A percentile compares a stretch with the other conserved stretches of the same genome.
Evolutionary conservation across 1,140 invertebrate genomes (phyloP).

Genomic region (Berghia stephanieae): DNA sequence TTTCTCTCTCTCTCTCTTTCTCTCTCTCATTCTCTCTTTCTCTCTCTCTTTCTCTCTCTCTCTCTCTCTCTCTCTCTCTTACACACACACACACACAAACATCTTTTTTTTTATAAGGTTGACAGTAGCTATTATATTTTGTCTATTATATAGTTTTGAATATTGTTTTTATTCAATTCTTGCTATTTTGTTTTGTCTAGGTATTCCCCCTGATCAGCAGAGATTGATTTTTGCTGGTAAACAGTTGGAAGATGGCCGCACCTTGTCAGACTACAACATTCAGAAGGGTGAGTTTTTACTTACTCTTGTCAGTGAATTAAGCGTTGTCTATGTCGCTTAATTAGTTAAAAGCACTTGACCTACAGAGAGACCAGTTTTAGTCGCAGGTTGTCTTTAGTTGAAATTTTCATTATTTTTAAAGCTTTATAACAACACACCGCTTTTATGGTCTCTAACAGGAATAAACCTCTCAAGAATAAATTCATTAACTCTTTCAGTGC

Average conservation of each 20-base stretch:
- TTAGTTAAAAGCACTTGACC: no score
- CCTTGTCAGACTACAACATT: conserved; percentile 76
- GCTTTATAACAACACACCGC: no score
- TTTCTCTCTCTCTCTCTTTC: background rate
- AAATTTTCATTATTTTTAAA: no score
- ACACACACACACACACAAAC: background rate
- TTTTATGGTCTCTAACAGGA: no score
- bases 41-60: no score
- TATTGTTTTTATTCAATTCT: no score
- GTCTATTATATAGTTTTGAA: background rate
- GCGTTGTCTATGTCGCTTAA: no score
- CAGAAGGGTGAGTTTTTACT: conserved; percentile 72
- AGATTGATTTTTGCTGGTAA: conserved; percentile 76
- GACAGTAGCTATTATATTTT: background rate
- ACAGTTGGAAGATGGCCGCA: conserved; percentile 91
- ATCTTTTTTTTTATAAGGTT: background rate
- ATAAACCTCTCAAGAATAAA: no score
- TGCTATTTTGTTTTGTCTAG: conserved; percentile 66
- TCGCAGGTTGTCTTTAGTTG: no score
- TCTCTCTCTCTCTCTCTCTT: background rate
- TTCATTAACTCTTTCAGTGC: no score
- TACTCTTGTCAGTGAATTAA: background rate
- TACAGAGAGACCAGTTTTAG: no score
- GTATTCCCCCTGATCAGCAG: conserved; percentile 68
- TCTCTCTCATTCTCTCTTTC: no score